Evolutionary conservation across 2,113 vertebrate species (phyloP), one percentile per base, ranked within the genome.

Genomic region (Oryzias melastigma): DNA sequence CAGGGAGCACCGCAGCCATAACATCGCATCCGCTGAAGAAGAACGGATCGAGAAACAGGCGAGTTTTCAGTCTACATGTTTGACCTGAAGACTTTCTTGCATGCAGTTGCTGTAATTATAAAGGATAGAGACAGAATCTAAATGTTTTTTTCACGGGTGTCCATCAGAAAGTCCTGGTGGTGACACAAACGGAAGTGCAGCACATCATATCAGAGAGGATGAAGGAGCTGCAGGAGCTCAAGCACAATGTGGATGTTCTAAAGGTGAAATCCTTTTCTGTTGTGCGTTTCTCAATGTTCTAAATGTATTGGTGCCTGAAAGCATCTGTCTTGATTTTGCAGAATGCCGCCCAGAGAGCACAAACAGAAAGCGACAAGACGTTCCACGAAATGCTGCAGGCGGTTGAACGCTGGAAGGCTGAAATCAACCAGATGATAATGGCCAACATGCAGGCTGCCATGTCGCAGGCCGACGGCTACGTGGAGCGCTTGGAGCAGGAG

Each of bases 161-260:
- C 41, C 18, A 43, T 65, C 53, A 92, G 91, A 92, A 92, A 85
- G 63, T 88, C 45, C 60, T 93, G 72, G 87, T 91, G 60, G 68
- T 86, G 42, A 93, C 90, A 3, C 91, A 92, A 70, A 75, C 90
- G 14, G 85, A 93, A 17, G 90, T 92, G 20, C 91, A 91, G 72
- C 68, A 85, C 74, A 84, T 92, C 58, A 92, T 91, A 57, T 91
- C 91, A 46, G 91, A 91, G 50, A 83, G 91, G 42, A 80, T 87
- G 86, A 93, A 93, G 71, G 91, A 93, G 66, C 84, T 93, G 45
- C 90, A 93, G 68, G 92, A 91, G 20, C 91, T 93, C 46, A 86
- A 86, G 58, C 92, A 93, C 46, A 91, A 92, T 19, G 84, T 92
- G 1, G 89, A 92, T 14, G 78, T 87, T 51, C 85, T 93, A 6